These are phyloP conservation scores for Tokudaia muenninki DNA, from an alignment of 2,797 vertebrate species.

Conservation along the genomic window DNA sequence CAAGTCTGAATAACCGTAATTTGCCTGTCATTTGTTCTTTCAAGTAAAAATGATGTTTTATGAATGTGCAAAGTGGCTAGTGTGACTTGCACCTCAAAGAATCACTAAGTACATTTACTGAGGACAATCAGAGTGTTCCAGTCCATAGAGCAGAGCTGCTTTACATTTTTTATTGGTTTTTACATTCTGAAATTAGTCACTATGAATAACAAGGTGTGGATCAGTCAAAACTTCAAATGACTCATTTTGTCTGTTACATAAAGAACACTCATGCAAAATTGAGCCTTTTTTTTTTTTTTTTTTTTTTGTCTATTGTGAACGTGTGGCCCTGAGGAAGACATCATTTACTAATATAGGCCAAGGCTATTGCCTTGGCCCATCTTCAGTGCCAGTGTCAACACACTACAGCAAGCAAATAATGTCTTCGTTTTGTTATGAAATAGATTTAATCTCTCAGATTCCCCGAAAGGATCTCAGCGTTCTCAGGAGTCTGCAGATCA, in stretches of 20 bases:
- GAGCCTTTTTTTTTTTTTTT: not conserved
- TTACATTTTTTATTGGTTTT: not conserved
- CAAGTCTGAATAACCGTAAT: slow-evolving; percentile 45
- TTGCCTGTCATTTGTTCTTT: slow-evolving; percentile 60
- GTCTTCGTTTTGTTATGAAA: not conserved
- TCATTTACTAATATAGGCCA: not conserved
- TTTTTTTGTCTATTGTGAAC: not conserved
- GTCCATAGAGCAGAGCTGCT: not conserved
- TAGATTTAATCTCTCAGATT: not conserved
- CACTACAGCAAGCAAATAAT: not conserved
- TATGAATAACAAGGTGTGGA: not conserved
- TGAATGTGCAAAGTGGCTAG: slow-evolving; percentile 5
- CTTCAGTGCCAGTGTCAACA: not conserved
- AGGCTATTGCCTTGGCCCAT: not conserved
- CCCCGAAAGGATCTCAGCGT: not conserved
- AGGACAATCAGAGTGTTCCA: not conserved
- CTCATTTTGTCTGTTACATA: slow-evolving; percentile 18
- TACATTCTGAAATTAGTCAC: slow-evolving; percentile 1
- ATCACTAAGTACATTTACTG: not conserved
- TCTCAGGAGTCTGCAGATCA: not conserved
- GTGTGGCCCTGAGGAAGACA: not conserved
- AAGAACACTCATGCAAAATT: slow-evolving; percentile 5
- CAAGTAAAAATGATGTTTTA: slow-evolving; percentile 58
- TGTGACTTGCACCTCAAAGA: slow-evolving; percentile 15
- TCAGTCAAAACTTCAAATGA: slow-evolving; percentile 16